These are phyloP conservation scores for Actinemys pallida DNA, from an alignment of 2,113 vertebrate species.

Conservation along the genomic window DNA sequence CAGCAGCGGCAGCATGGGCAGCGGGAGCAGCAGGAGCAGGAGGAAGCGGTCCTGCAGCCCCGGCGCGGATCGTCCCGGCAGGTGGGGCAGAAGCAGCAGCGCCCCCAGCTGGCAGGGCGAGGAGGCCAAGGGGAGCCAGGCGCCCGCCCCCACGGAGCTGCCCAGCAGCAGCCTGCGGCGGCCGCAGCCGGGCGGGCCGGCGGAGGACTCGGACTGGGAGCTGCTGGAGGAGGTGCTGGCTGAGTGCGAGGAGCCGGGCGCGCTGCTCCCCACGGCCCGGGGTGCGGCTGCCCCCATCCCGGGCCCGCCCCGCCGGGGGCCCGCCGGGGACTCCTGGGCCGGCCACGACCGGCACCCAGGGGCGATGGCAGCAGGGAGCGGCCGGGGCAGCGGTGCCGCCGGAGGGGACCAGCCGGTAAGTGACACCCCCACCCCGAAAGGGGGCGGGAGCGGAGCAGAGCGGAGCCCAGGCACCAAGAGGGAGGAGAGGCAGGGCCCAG, in stretches of 20 bases:
- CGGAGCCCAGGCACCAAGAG: not conserved
- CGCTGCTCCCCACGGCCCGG: not conserved
- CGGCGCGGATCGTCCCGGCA: not conserved
- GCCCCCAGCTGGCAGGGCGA: not conserved
- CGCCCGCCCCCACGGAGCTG: not conserved
- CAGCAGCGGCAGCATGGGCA: constrained; percentile 66
- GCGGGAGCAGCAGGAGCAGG: constrained; percentile 66
- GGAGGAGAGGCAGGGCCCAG: not conserved
- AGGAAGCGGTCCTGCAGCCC: constrained; percentile 19
- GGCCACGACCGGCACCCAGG: not conserved
- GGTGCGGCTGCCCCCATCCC: not conserved
- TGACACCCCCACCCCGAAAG: not conserved
- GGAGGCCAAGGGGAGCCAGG: not conserved
- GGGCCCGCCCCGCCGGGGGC: not conserved
- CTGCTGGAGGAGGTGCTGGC: constrained; percentile 69
- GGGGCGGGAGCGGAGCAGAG: not conserved
- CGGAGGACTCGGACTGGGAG: constrained; percentile 50
- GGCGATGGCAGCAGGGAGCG: not conserved
- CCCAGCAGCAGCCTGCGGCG: not conserved
- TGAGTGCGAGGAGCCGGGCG: constrained; percentile 39
- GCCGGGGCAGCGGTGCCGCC: not conserved
- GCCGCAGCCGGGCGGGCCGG: not conserved
- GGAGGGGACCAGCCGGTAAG: not conserved
- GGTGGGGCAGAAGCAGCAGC: not conserved
- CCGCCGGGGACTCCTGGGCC: not conserved